Base-by-base conservation (phyloP, 2,113 vertebrate genomes). In the Drymodes brunneopygia region DNA sequence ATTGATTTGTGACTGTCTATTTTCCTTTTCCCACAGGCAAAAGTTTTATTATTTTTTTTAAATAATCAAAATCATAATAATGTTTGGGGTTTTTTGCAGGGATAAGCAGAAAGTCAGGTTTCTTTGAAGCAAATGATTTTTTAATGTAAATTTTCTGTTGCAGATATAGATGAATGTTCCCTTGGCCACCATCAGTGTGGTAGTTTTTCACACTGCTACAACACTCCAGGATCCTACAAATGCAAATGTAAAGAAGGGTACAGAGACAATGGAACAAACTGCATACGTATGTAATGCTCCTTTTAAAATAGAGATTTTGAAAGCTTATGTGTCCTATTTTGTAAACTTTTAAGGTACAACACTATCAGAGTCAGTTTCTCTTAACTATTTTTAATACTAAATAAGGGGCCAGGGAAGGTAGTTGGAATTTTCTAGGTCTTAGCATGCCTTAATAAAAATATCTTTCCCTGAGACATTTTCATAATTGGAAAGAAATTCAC, bases 211-310 rank as follows among this genome's bases (percentile, higher is more conserved):
- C 97, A 95, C 67, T 99, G 99, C 97, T 99, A 99, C 98, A 99
- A 99, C 93, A 97, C 98, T 23, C 98, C 97, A 0, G 99, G 99
- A 83, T 99, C 99, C 48, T 99, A 99, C 98, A 99, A 98, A 95
- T 99, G 99, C 97, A 99, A 99, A 97, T 99, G 99, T 94, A 99
- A 97, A 95, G 98, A 99, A 3, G 99, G 99, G n/a, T 99, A 98
- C 96, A 97, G 98, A 91, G 98, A 98, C 38, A 98, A 97, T 14
- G 99, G 99, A 91, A 98, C 97, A 31, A 98, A 97, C 93, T 99
- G 99, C 96, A 98, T 98, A 97, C 95, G 99, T 99, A 98, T 95
- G 99, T 98, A 97, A 67, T 14, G 12, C 60, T 95, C n/a, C 31
- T 72, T 86, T 81, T 36, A 10, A 21, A 91, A 25, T n/a, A 81